A percentile compares a stretch with the other conserved stretches of the same genome.
Evolutionary conservation across 2,888 invertebrate genomes (phyloP).

Genomic region (Bugulina stolonifera): DNA sequence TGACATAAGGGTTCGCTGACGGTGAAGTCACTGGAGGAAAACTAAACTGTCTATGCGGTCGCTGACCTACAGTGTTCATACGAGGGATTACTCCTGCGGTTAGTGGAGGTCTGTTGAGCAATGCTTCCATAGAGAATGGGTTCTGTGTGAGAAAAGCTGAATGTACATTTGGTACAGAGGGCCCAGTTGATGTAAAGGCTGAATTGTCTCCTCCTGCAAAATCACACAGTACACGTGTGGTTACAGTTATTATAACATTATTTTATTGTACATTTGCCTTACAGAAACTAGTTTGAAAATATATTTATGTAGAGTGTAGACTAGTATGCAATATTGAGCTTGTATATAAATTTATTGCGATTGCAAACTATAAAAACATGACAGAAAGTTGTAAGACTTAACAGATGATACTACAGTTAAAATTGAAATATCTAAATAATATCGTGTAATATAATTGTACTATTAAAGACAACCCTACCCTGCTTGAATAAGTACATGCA

Average conservation of each 20-base stretch:
- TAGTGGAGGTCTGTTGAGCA: slow-evolving; percentile 2
- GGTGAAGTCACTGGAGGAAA: background rate
- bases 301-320: too few relatives aligned
- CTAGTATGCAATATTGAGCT: too few relatives aligned
- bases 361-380: too few relatives aligned
- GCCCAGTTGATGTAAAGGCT: slow-evolving; percentile 15
- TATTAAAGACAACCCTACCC: background rate
- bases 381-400: too few relatives aligned
- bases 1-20: slow-evolving; percentile 1
- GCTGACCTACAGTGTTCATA: background rate
- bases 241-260: too few relatives aligned
- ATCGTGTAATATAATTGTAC: background rate
- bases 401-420: background rate
- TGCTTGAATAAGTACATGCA: too few relatives aligned
- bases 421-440: background rate
- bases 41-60: slow-evolving; percentile 23
- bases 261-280: too few relatives aligned
- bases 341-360: too few relatives aligned
- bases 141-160: slow-evolving; percentile 18
- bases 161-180: background rate
- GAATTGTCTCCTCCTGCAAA: slow-evolving; percentile 24
- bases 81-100: background rate
- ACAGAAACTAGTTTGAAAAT: too few relatives aligned
- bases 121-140: slow-evolving; percentile 23
- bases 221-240: too few relatives aligned